Conservation (phyloP, 2,888 invertebrate species). For the Stictocephala bisonia region DNA sequence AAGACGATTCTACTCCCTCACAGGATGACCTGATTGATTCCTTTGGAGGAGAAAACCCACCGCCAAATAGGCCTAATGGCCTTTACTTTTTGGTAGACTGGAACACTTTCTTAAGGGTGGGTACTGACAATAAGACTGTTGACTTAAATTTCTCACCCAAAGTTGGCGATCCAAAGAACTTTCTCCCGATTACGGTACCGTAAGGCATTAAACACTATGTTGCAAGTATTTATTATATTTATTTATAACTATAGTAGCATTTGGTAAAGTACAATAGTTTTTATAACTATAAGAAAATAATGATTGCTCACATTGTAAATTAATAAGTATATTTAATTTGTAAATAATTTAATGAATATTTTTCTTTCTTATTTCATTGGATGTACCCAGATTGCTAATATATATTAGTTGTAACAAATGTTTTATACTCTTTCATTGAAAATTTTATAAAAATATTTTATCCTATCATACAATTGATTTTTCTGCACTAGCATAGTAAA, state of each 20-base stretch:
- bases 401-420: no score
- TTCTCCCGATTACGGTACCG: slow-evolving; percentile 79
- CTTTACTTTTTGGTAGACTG: slow-evolving; percentile 88
- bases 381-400: no score
- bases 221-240: not conserved
- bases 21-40: slow-evolving; percentile 79
- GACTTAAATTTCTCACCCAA: slow-evolving; percentile 84
- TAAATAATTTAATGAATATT: no score
- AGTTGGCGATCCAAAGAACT: slow-evolving; percentile 82
- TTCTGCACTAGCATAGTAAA: no score
- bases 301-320: slow-evolving; percentile 1
- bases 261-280: not conserved
- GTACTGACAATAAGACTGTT: slow-evolving; percentile 72
- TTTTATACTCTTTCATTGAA: no score
- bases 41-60: slow-evolving; percentile 74
- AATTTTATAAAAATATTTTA: no score
- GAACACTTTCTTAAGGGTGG: slow-evolving; percentile 88
- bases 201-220: no score
- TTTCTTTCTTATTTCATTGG: no score
- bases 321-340: no score
- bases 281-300: not conserved
- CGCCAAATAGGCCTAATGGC: slow-evolving; percentile 73
- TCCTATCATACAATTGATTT: no score
- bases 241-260: not conserved
- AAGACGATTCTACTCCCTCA: slow-evolving; percentile 64